Base-by-base conservation (phyloP, 2,797 vertebrate species). In the Channallabes apus region DNA sequence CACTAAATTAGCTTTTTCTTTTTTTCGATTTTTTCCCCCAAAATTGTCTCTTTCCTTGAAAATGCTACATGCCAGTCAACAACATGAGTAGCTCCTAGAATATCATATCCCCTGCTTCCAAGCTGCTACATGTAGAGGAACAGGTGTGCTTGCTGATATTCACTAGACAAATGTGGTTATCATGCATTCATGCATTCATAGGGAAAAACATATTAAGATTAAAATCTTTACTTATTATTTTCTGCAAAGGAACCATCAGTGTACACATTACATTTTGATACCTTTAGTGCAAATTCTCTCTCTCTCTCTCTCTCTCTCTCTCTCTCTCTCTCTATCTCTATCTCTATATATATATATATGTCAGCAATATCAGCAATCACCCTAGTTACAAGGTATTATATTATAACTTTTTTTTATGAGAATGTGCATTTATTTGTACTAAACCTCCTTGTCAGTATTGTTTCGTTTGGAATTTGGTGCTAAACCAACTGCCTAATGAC, bases 101-200 rank as follows among this genome's bases (percentile, higher is more conserved):
- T 11, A 20, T 20, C 27, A 58, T 32, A 12, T 79, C 29, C 6
- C 20, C 58, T 62, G 22, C 32, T 62, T 79, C 20, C 61, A n/a
- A 62, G 20, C 22, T 38, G 8, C n/a, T 58, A 32, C 58, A 38
- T 14, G 22, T 62, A 12, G 6, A 62, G 14, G 32, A 62, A 62
- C 58, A 79, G 76, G 35, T 79, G 32, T 62, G 76, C 22, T 79
- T 58, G 32, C 12, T 61, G 20, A 62, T 71, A 18, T 24, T 76
- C 54, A 18, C 51, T 58, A 32, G 51, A 41, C 41, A 72, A 38
- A 41, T 46, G 41, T 5, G 12, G 32, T 14, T 76, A 76, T 76
- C n/a, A 29, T 22, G n/a, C 72, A 4, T 1, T 27, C 15, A 27
- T 24, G n/a, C n/a, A n/a, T n/a, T n/a, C n/a, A n/a, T n/a, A 54